Percentiles rank a stretch among this genome's conserved stretches.
phyloP scores from a whole-genome alignment of 2,113 vertebrate genomes.

The Pteropus alecto region DNA sequence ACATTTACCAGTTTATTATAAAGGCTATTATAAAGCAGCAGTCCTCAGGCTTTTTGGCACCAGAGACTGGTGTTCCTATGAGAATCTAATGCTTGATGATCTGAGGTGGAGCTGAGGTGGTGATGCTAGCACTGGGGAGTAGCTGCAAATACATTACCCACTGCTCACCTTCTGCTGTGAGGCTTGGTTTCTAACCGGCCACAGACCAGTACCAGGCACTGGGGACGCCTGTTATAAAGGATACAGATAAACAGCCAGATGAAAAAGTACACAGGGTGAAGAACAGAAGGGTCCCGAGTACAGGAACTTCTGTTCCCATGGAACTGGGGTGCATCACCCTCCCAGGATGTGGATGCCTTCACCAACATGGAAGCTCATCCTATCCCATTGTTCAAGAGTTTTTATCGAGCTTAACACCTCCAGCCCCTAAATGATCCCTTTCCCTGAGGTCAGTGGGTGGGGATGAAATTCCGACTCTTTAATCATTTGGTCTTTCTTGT shows the following conservation, averaged over 20 bases:
- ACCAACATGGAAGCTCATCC: not conserved
- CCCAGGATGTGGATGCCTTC: not conserved
- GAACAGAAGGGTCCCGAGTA: not conserved
- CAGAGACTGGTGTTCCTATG: no score
- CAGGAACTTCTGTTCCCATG: not conserved
- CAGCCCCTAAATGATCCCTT: not conserved
- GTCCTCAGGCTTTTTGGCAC: no score
- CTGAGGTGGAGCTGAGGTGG: no score
- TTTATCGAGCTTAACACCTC: not conserved
- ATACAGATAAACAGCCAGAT: not conserved
- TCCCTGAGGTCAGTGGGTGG: not conserved
- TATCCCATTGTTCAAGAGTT: not conserved
- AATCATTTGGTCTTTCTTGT: not conserved
- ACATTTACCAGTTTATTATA: not conserved
- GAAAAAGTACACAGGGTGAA: not conserved
- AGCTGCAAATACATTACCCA: no score
- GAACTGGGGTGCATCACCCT: not conserved
- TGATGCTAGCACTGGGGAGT: no score
- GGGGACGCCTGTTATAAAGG: not conserved
- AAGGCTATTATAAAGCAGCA: not conserved
- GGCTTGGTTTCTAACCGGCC: no score
- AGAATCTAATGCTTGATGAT: no score
- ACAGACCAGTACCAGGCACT: no score
- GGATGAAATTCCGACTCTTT: not conserved
- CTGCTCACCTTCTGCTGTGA: no score